A percentile compares a stretch with the other conserved stretches of the same genome.
Evolutionary conservation across 2,113 vertebrate genomes (phyloP).

Genomic region (Catagonus wagneri): DNA sequence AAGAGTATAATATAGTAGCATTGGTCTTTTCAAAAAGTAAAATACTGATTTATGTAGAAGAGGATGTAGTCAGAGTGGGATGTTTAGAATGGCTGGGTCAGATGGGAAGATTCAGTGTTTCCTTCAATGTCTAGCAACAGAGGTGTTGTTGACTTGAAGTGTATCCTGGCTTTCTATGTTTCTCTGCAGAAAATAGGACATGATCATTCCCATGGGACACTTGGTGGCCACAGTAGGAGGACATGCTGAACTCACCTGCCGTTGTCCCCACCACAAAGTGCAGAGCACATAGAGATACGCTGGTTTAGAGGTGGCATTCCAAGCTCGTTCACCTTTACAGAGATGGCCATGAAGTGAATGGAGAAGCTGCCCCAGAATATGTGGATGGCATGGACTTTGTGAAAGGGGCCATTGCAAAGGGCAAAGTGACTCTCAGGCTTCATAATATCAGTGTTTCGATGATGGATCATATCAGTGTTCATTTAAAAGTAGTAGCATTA

Average conservation of each 20-base stretch:
- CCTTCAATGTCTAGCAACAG: not conserved
- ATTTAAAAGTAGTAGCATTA: slow-evolving; percentile 6
- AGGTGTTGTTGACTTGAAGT: not conserved
- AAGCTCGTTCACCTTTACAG: slow-evolving; percentile 12
- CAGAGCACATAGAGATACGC: not conserved
- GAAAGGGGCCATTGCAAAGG: slow-evolving; percentile 29
- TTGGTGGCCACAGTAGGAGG: not conserved
- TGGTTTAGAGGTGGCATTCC: slow-evolving; percentile 9
- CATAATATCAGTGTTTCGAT: slow-evolving; percentile 47
- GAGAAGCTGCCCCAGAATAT: slow-evolving; percentile 11
- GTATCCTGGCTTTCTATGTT: not conserved
- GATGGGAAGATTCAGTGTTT: not conserved
- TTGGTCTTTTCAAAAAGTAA: not conserved
- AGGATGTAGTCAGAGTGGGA: not conserved
- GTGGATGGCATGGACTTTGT: slow-evolving; percentile 47
- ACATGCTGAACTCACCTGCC: slow-evolving; percentile 48
- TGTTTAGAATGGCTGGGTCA: not conserved
- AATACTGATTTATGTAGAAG: not conserved
- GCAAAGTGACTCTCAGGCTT: slow-evolving; percentile 64
- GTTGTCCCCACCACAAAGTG: not conserved
- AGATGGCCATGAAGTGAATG: not conserved
- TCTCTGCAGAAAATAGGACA: not conserved
- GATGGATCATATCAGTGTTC: slow-evolving; percentile 57
- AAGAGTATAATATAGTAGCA: not conserved
- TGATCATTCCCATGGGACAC: not conserved